phyloP scores from a whole-genome alignment of 2,113 vertebrate species.

The Hippocampus zosterae region DNA sequence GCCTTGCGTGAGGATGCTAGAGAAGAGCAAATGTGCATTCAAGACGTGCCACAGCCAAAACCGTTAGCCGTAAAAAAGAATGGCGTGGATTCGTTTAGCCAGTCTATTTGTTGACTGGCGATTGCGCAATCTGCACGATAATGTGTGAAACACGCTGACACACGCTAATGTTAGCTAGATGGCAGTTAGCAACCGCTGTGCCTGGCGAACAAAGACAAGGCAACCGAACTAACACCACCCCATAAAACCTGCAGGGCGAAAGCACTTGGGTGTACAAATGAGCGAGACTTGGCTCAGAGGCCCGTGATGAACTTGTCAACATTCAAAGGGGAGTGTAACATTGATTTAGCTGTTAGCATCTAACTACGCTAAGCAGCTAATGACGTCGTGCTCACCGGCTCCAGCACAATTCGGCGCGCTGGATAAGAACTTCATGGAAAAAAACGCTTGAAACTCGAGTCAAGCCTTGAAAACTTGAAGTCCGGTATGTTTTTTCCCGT shows the following conservation, averaged over 20 bases:
- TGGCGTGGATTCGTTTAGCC: no score
- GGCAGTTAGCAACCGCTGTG: slow-evolving; percentile 39
- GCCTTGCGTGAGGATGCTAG: slow-evolving; percentile 37
- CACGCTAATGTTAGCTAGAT: slow-evolving; percentile 37
- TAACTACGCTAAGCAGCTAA: slow-evolving; percentile 21
- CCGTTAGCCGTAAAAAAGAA: not conserved
- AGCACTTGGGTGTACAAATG: no score
- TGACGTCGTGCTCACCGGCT: slow-evolving; percentile 36
- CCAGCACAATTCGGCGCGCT: slow-evolving; percentile 18
- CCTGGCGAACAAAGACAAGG: slow-evolving; percentile 40
- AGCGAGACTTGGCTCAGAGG: not conserved
- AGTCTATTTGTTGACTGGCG: not conserved
- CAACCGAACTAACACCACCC: not conserved
- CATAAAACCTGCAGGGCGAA: not conserved
- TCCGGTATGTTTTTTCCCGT: rapidly evolving
- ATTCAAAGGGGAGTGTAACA: not conserved
- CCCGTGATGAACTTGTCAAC: not conserved
- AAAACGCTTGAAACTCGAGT: not conserved
- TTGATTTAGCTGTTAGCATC: not conserved
- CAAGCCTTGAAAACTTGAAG: not conserved
- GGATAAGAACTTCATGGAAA: not conserved
- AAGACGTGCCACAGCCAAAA: no score
- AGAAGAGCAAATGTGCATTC: not conserved
- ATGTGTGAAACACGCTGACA: not conserved
- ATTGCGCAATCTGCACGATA: not conserved